A percentile compares a stretch with the other conserved stretches of the same genome.
phyloP scores from a whole-genome alignment of 1,140 invertebrate genomes.

The Pseudobourletiella spinata region DNA sequence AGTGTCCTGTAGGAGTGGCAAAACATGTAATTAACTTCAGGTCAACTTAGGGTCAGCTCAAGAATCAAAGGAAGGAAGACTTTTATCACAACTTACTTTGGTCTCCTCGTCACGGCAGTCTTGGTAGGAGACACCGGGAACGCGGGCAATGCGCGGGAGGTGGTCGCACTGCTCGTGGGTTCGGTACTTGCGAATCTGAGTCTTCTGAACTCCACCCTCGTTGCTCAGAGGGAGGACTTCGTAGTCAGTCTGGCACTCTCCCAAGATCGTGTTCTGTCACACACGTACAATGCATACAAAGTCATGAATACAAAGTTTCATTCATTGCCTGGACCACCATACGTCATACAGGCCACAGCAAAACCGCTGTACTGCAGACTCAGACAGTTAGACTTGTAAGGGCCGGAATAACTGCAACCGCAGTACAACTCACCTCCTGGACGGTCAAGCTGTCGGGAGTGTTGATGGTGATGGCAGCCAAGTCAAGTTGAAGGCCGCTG shows the following conservation, averaged over 20 bases:
- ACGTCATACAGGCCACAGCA: too few relatives aligned
- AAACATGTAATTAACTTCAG: too few relatives aligned
- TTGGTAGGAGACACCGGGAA: slow-evolving; percentile 14
- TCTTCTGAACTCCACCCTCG: neutral
- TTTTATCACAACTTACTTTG: slow-evolving; percentile 11
- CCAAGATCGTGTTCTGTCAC: slow-evolving; percentile 30
- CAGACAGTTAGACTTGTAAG: too few relatives aligned
- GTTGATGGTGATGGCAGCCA: slow-evolving; percentile 15
- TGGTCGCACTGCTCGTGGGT: slow-evolving; percentile 17
- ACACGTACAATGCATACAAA: too few relatives aligned
- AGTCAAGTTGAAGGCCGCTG: slow-evolving; percentile 23
- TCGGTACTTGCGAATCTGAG: slow-evolving; percentile 28
- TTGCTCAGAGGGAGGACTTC: slow-evolving; percentile 23
- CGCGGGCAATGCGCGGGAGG: slow-evolving; percentile 5
- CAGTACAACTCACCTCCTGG: slow-evolving; percentile 27
- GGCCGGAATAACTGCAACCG: too few relatives aligned
- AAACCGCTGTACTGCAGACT: too few relatives aligned
- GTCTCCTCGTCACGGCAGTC: slow-evolving; percentile 26
- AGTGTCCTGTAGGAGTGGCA: slow-evolving; percentile 29
- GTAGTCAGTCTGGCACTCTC: slow-evolving; percentile 30
- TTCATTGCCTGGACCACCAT: too few relatives aligned
- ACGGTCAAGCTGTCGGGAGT: slow-evolving; percentile 3
- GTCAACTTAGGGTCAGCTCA: too few relatives aligned
- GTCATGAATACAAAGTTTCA: too few relatives aligned
- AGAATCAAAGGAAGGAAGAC: neutral